Percentiles rank a stretch among this genome's conserved stretches.
Evolutionary conservation across 2,113 vertebrate species (phyloP).

Genomic region (Pundamilia nyererei): DNA sequence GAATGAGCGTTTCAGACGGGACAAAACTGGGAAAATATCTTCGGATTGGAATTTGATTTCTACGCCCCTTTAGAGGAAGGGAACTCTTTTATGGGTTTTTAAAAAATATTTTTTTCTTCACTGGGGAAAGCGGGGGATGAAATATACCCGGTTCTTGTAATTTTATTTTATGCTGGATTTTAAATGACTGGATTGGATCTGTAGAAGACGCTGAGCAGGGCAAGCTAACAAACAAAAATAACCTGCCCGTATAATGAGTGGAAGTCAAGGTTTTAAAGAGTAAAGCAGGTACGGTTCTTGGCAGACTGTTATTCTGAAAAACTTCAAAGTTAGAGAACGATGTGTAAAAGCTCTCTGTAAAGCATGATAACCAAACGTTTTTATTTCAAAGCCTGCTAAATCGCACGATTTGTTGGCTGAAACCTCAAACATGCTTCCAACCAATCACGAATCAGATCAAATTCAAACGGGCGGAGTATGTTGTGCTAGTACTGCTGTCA

Average conservation of each 20-base stretch:
- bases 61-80: not conserved
- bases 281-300: not conserved
- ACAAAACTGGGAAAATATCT: not conserved
- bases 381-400: not conserved
- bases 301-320: not conserved
- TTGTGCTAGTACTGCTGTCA: not conserved
- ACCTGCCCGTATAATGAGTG: fast-evolving
- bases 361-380: not conserved
- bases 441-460: not conserved
- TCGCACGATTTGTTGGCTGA: not conserved
- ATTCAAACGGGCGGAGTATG: not conserved
- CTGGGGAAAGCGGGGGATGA: fast-evolving
- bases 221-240: not conserved
- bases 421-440: not conserved
- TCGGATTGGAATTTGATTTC: not conserved
- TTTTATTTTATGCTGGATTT: not conserved
- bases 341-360: fast-evolving
- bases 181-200: not conserved
- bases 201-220: not conserved
- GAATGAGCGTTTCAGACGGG: not conserved
- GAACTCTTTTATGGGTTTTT: not conserved
- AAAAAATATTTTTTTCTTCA: fast-evolving
- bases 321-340: not conserved
- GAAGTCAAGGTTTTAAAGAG: not conserved
- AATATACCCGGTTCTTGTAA: not conserved